Evolutionary conservation across 2,888 invertebrate species (phyloP).

Genomic region (Malacosoma neustria): DNA sequence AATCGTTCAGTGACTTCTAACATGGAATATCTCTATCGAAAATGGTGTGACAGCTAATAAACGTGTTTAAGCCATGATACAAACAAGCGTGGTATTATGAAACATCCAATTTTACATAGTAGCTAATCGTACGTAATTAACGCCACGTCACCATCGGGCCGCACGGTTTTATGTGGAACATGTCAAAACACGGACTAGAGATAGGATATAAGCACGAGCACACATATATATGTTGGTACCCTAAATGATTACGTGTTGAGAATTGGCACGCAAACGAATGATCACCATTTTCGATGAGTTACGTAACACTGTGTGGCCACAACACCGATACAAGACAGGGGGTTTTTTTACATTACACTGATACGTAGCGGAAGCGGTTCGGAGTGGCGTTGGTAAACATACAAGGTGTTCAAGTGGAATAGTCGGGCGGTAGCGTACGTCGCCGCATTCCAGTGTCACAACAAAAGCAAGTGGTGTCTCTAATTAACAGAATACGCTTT

Average conservation of each 20-base stretch:
- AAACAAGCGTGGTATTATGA: constrained; percentile 45
- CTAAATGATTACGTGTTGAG: not conserved
- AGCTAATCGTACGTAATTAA: constrained; percentile 21
- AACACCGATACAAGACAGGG: constrained; percentile 45
- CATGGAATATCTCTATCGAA: constrained; percentile 43
- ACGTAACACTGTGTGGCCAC: constrained; percentile 35
- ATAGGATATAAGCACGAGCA: constrained; percentile 2
- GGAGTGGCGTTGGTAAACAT: constrained; percentile 33
- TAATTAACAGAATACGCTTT: constrained; percentile 42
- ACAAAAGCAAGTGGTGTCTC: constrained; percentile 37
- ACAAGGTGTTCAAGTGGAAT: constrained; percentile 7
- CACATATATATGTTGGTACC: constrained; percentile 1
- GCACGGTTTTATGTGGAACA: not conserved
- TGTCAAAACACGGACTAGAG: not conserved
- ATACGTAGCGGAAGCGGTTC: constrained; percentile 53
- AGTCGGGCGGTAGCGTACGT: constrained; percentile 20
- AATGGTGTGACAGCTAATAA: constrained; percentile 57
- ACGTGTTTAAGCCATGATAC: constrained; percentile 32
- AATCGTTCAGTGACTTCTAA: constrained; percentile 16
- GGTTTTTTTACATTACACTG: constrained; percentile 35
- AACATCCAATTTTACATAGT: constrained; percentile 61
- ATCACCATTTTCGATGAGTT: constrained; percentile 56
- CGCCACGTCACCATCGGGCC: not conserved
- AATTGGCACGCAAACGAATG: not conserved
- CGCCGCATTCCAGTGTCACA: constrained; percentile 39